These are phyloP conservation scores for Metopolophium dirhodum DNA, from an alignment of 1,140 invertebrate genomes.

Conservation along the genomic window DNA sequence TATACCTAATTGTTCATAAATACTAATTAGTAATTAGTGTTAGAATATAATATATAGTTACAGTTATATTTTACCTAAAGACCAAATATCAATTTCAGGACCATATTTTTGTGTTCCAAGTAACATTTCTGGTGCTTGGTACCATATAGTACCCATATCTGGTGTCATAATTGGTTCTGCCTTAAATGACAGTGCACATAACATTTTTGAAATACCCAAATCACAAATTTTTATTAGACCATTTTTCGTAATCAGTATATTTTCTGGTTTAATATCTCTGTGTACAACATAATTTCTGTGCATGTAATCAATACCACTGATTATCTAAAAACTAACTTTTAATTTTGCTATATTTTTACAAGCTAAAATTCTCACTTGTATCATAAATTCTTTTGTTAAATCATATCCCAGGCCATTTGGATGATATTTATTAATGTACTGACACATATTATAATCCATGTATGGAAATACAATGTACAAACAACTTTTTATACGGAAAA, in stretches of 20 bases:
- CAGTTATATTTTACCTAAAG: slow-evolving; percentile 4
- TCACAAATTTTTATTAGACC: slow-evolving; percentile 31
- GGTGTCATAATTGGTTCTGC: slow-evolving; percentile 23
- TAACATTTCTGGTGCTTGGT: slow-evolving; percentile 43
- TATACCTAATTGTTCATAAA: not conserved
- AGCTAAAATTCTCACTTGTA: slow-evolving; percentile 18
- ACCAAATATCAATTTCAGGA: slow-evolving; percentile 41
- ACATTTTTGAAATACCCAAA: slow-evolving; percentile 20
- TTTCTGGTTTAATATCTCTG: slow-evolving; percentile 46
- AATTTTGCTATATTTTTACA: not conserved
- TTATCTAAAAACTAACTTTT: not conserved
- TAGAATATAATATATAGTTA: not conserved
- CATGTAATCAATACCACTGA: slow-evolving; percentile 27
- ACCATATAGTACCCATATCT: slow-evolving; percentile 32
- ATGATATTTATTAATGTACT: slow-evolving; percentile 16
- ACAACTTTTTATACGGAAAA: not conserved
- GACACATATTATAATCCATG: slow-evolving; percentile 32
- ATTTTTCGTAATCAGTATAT: not conserved
- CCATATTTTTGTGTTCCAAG: slow-evolving; percentile 35
- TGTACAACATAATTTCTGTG: slow-evolving; percentile 21
- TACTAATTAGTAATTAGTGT: not conserved
- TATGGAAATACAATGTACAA: slow-evolving; percentile 32
- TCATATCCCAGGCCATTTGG: slow-evolving; percentile 27
- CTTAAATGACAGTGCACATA: not conserved
- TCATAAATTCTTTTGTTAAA: slow-evolving; percentile 38